These are phyloP conservation scores for Camponotus pennsylvanicus DNA, from an alignment of 1,140 invertebrate species.

Conservation along the genomic window DNA sequence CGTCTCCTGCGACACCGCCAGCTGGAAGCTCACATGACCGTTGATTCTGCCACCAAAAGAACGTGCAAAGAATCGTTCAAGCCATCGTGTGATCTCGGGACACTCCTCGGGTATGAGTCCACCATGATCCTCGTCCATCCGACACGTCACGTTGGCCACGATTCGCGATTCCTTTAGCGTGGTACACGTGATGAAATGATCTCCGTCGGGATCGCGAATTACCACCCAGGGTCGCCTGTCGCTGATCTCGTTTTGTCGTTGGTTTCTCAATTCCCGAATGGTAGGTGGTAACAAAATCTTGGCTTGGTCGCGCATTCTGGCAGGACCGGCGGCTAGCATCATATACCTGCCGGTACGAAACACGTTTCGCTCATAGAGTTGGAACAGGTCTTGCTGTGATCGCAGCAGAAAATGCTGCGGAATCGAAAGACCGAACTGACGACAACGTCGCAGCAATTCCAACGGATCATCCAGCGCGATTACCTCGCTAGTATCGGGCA, in stretches of 20 bases:
- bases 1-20: constrained; percentile 87
- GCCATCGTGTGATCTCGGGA: constrained; percentile 90
- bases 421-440: constrained; percentile 88
- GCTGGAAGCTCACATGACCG: constrained; percentile 92
- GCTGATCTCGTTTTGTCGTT: constrained; percentile 89
- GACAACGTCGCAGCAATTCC: constrained; percentile 90
- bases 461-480: constrained; percentile 91
- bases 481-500: constrained; percentile 91
- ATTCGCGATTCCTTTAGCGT: constrained; percentile 91
- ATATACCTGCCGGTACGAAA: constrained; percentile 89
- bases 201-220: constrained; percentile 90
- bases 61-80: constrained; percentile 90
- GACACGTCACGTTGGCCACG: constrained; percentile 92
- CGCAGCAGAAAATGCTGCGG: constrained; percentile 89
- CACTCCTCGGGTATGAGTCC: constrained; percentile 89
- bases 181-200: constrained; percentile 92
- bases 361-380: constrained; percentile 90
- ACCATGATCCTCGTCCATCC: constrained; percentile 89
- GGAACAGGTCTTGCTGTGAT: constrained; percentile 89
- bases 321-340: constrained; percentile 90
- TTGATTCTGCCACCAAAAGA: constrained; percentile 89
- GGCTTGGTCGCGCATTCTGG: constrained; percentile 89
- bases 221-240: constrained; percentile 92
- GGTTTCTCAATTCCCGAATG: constrained; percentile 87
- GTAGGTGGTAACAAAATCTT: constrained; percentile 89